Conservation (phyloP, 2,113 vertebrate species). For the Azemiops feae region DNA sequence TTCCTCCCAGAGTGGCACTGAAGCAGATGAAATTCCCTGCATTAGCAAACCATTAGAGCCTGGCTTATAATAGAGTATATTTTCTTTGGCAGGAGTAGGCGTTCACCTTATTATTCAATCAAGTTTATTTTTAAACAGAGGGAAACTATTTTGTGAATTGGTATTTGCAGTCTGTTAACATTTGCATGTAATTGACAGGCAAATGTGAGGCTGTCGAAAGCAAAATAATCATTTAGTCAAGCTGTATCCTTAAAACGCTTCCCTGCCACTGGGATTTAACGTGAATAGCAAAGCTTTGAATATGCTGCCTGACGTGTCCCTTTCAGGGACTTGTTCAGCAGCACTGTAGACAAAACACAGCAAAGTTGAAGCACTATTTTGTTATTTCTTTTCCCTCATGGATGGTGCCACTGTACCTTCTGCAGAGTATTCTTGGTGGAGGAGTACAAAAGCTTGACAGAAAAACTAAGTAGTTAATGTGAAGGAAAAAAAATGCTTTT, state of each 20-base stretch:
- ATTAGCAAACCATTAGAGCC: neutral
- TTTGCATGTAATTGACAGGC: conserved; percentile 45
- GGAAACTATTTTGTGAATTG: conserved; percentile 26
- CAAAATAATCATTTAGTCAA: conserved; percentile 57
- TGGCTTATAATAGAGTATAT: neutral
- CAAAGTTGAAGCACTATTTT: conserved; percentile 31
- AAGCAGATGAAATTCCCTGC: neutral
- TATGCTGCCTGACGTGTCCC: conserved; percentile 18
- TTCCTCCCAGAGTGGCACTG: conserved; percentile 6
- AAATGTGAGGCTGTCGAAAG: conserved; percentile 36
- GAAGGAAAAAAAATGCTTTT: conserved; percentile 37
- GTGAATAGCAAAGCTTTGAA: conserved; percentile 33
- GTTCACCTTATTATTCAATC: conserved; percentile 41
- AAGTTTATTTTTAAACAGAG: conserved; percentile 45
- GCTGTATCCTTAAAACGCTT: conserved; percentile 33
- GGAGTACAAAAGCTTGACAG: conserved; percentile 46
- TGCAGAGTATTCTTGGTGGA: conserved; percentile 40
- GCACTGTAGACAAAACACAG: conserved; percentile 22
- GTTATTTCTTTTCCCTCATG: conserved; percentile 42
- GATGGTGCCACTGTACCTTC: conserved; percentile 32
- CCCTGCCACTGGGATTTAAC: neutral
- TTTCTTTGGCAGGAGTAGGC: conserved; percentile 22
- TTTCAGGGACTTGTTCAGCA: conserved; percentile 38
- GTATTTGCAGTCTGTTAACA: conserved; percentile 44
- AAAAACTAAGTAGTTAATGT: conserved; percentile 33